These are phyloP conservation scores for Lanistes nyassanus DNA, from an alignment of 1,140 invertebrate genomes.

Conservation along the genomic window DNA sequence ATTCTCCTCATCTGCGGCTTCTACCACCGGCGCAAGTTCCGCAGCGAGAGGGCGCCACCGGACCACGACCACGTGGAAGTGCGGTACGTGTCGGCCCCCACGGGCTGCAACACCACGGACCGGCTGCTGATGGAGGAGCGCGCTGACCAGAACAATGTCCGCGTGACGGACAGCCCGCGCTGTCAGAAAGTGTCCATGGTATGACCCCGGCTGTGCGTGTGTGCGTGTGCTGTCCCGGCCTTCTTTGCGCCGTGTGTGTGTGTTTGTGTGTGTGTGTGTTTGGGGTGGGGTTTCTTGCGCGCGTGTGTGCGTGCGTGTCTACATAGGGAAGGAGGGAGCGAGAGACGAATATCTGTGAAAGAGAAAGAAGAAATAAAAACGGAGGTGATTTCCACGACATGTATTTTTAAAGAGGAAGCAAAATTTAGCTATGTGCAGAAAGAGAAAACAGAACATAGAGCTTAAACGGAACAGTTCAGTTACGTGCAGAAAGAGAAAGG, in stretches of 20 bases:
- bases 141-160: conserved; percentile 22
- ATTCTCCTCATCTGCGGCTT: conserved; percentile 56
- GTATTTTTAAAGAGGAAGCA: background rate
- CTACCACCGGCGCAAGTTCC: conserved; percentile 52
- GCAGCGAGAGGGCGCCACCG: conserved; percentile 41
- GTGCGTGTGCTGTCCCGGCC: background rate
- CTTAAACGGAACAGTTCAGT: too few species aligned
- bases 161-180: conserved; percentile 36
- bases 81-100: conserved; percentile 54
- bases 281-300: background rate
- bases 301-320: background rate
- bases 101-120: conserved; percentile 57
- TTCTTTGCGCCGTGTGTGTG: background rate
- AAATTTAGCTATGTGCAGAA: background rate
- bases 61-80: conserved; percentile 57
- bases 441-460: too few species aligned
- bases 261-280: background rate
- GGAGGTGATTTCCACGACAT: background rate
- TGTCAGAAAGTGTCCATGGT: conserved; percentile 59
- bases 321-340: background rate
- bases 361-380: background rate
- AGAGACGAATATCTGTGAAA: background rate
- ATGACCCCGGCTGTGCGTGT: conserved; percentile 26
- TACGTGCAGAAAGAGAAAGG: too few species aligned
- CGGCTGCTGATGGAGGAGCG: conserved; percentile 42